Evolutionary conservation across 1,140 invertebrate species (phyloP).

Genomic region (Watersipora subatra): DNA sequence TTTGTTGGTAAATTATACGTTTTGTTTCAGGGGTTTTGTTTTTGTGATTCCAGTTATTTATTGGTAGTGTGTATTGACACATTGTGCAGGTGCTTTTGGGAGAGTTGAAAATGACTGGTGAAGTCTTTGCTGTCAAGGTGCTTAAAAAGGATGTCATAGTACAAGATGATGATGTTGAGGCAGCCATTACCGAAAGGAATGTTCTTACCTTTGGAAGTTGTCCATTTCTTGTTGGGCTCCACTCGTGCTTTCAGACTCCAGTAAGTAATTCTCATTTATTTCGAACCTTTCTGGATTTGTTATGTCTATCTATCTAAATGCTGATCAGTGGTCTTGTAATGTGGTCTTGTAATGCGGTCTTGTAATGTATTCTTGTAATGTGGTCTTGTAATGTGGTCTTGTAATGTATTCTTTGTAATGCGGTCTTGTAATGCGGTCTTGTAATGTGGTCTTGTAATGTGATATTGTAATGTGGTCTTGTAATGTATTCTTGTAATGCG

Average conservation of each 20-base stretch:
- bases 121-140: slow-evolving; percentile 97
- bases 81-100: slow-evolving; percentile 72
- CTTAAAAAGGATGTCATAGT: slow-evolving; percentile 99
- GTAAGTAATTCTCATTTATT: slow-evolving; percentile 41
- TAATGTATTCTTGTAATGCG: too few relatives aligned
- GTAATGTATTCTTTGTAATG: too few relatives aligned
- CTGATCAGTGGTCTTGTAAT: neutral
- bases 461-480: too few relatives aligned
- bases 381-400: too few relatives aligned
- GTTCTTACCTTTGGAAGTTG: slow-evolving; percentile 87
- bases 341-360: too few relatives aligned
- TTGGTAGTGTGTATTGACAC: neutral
- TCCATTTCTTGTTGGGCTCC: slow-evolving; percentile 91
- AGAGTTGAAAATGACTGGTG: slow-evolving; percentile 89
- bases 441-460: too few relatives aligned
- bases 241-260: slow-evolving; percentile 99
- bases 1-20: too few relatives aligned
- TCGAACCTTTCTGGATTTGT: too few relatives aligned
- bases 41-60: too few relatives aligned
- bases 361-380: too few relatives aligned
- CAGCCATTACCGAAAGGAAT: slow-evolving; percentile 97
- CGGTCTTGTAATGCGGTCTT: too few relatives aligned
- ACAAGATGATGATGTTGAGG: slow-evolving; percentile 97
- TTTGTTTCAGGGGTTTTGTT: too few relatives aligned
- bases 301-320: neutral